Conservation (phyloP, 2,888 invertebrate species). For the Stramonita haemastoma region DNA sequence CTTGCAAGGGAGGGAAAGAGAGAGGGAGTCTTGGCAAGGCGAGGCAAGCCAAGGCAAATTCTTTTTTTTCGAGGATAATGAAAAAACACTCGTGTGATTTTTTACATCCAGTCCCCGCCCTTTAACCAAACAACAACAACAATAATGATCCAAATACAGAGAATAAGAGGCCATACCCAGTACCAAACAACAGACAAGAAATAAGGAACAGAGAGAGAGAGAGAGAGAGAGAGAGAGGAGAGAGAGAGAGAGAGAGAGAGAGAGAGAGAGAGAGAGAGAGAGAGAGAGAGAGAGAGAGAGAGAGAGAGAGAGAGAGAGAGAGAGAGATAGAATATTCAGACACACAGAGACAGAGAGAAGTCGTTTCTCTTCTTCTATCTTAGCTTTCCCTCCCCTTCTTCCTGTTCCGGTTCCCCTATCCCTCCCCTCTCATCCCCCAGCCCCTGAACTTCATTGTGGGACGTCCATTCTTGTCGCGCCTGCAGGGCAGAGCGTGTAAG, state of each 20-base stretch:
- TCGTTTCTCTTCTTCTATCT: too few species aligned
- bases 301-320: constrained; percentile 15
- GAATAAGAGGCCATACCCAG: too few species aligned
- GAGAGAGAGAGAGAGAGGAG: background rate
- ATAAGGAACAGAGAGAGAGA: background rate
- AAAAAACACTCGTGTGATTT: too few species aligned
- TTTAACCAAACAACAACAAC: too few species aligned
- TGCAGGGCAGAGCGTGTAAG: constrained; percentile 5
- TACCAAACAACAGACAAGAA: background rate
- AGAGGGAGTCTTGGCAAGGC: too few species aligned
- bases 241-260: background rate
- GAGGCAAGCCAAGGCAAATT: too few species aligned
- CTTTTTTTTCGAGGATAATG: too few species aligned
- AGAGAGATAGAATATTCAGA: background rate
- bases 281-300: background rate
- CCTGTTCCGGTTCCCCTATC: background rate
- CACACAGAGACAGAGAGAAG: background rate
- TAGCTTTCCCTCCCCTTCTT: constrained; percentile 3
- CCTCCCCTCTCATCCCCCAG: too few species aligned
- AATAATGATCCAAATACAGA: too few species aligned
- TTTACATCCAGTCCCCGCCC: too few species aligned
- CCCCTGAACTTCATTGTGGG: constrained; percentile 25
- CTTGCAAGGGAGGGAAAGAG: too few species aligned
- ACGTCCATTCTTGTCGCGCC: constrained; percentile 28
- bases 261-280: background rate